These are phyloP conservation scores for Epistrophe eligans DNA, from an alignment of 2,888 invertebrate species.

Conservation along the genomic window DNA sequence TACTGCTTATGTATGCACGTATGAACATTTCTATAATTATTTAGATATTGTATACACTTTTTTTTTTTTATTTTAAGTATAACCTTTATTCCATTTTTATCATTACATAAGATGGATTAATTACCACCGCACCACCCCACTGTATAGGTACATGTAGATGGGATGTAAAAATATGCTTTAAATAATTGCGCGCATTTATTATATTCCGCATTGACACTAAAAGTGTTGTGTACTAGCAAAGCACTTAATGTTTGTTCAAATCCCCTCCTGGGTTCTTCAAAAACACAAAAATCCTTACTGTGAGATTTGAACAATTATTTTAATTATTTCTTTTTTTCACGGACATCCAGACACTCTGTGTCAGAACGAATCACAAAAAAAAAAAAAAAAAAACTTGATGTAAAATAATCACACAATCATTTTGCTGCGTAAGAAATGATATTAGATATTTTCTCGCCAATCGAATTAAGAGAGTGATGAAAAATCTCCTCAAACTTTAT, in stretches of 20 bases:
- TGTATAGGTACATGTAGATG: neutral
- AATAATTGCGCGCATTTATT: slow-evolving; percentile 73
- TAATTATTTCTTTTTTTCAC: slow-evolving; percentile 23
- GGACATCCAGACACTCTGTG: slow-evolving; percentile 22
- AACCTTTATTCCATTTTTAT: slow-evolving; percentile 61
- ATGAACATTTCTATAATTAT: slow-evolving; percentile 57
- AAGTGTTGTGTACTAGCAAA: slow-evolving; percentile 34
- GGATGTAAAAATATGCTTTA: slow-evolving; percentile 49
- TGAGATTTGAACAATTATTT: slow-evolving; percentile 30
- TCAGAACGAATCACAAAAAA: slow-evolving; percentile 2
- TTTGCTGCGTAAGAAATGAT: slow-evolving; percentile 51
- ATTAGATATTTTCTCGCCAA: slow-evolving; percentile 40
- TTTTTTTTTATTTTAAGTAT: slow-evolving; percentile 6
- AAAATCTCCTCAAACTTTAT: slow-evolving; percentile 32
- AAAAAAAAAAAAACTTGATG: slow-evolving; percentile 21
- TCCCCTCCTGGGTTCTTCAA: slow-evolving; percentile 61
- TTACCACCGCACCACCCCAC: slow-evolving; percentile 51
- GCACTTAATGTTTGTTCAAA: slow-evolving; percentile 63
- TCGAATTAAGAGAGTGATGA: slow-evolving; percentile 34
- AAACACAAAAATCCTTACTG: slow-evolving; percentile 34
- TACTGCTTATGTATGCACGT: slow-evolving; percentile 55
- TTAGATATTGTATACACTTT: slow-evolving; percentile 40
- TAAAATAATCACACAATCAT: slow-evolving; percentile 60
- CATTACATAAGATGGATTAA: slow-evolving; percentile 71
- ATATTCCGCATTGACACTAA: slow-evolving; percentile 29